These are phyloP conservation scores for Meles meles DNA, from an alignment of 2,113 vertebrate species.

Conservation along the genomic window DNA sequence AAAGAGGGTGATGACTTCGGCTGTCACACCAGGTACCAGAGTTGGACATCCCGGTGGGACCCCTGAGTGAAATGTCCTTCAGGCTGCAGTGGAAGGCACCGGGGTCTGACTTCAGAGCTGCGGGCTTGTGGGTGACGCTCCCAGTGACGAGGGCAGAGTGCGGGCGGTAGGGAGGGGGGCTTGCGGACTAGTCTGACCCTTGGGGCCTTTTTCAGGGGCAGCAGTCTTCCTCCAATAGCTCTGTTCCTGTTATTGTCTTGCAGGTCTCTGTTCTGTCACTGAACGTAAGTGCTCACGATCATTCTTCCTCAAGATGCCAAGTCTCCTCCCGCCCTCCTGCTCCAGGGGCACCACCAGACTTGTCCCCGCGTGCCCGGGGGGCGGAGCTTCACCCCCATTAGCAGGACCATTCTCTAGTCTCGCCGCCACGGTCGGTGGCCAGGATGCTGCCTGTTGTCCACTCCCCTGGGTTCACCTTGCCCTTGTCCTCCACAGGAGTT, in stretches of 20 bases:
- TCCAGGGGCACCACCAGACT: neutral
- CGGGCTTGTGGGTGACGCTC: neutral
- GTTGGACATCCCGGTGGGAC: neutral
- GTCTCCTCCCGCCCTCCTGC: neutral
- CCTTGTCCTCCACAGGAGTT: neutral
- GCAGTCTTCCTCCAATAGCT: neutral
- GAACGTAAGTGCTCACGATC: constrained; percentile 78
- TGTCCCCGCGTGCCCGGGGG: neutral
- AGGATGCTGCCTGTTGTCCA: neutral
- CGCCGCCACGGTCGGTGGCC: neutral
- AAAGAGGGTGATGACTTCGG: neutral
- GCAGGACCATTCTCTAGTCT: neutral
- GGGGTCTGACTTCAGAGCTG: neutral
- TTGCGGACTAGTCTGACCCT: neutral
- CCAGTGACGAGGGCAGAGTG: neutral
- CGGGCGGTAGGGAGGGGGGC: neutral
- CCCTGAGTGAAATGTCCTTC: too few species aligned
- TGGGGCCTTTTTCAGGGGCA: neutral
- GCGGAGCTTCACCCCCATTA: neutral
- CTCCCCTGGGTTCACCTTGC: neutral
- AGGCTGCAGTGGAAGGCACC: neutral
- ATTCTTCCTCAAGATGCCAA: neutral
- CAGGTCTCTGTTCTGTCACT: constrained; percentile 76
- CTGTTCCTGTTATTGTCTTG: constrained; percentile 36
- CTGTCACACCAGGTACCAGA: neutral